phyloP scores from a whole-genome alignment of 1,140 invertebrate genomes.

The Drosophila nasuta region DNA sequence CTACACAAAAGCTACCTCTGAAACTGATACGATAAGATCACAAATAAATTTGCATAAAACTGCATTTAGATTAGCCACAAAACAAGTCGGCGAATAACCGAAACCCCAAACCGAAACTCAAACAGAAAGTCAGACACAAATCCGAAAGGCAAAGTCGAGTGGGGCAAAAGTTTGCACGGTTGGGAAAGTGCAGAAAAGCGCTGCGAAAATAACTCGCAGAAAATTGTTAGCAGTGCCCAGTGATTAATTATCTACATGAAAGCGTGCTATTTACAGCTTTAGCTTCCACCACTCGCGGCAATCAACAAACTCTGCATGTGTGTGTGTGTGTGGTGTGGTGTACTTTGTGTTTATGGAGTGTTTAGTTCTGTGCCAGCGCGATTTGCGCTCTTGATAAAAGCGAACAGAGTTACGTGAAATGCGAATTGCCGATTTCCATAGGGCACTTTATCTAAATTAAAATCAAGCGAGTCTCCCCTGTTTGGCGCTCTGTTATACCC shows the following conservation, averaged over 20 bases:
- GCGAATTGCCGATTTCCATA: slow-evolving; percentile 70
- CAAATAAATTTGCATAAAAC: slow-evolving; percentile 74
- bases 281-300: slow-evolving; percentile 32
- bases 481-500: slow-evolving; percentile 13
- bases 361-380: slow-evolving; percentile 71
- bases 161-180: slow-evolving; percentile 33
- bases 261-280: slow-evolving; percentile 79
- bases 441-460: slow-evolving; percentile 81
- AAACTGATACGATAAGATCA: slow-evolving; percentile 76
- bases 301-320: neutral
- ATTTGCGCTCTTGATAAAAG: slow-evolving; percentile 64
- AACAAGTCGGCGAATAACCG: slow-evolving; percentile 33
- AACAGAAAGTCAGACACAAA: slow-evolving; percentile 22
- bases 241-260: slow-evolving; percentile 84
- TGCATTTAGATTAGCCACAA: slow-evolving; percentile 73
- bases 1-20: slow-evolving; percentile 55
- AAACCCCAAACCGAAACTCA: slow-evolving; percentile 23
- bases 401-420: slow-evolving; percentile 62
- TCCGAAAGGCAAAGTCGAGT: slow-evolving; percentile 26
- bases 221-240: slow-evolving; percentile 58
- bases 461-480: slow-evolving; percentile 53
- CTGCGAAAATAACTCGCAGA: slow-evolving; percentile 40
- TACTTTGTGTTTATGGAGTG: slow-evolving; percentile 72
- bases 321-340: slow-evolving; percentile 23
- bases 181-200: slow-evolving; percentile 10